Base-by-base conservation (phyloP, 1,140 invertebrate genomes). In the Cyphomyrmex costatus region DNA sequence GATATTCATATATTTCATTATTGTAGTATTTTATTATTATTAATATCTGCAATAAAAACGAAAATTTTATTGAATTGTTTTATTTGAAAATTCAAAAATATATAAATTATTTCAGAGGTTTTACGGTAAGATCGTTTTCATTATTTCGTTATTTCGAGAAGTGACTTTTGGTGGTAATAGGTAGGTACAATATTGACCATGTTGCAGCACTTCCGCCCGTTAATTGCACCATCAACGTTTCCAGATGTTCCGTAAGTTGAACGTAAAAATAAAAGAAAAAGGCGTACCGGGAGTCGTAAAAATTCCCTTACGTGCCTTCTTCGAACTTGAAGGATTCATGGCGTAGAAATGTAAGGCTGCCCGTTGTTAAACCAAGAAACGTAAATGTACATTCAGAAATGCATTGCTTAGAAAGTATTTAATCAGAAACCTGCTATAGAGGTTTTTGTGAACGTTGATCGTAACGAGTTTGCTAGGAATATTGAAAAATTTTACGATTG, bases 141-240 rank as follows among this genome's bases (percentile, higher is more conserved):
- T 82, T 73, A 46, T 60, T 73, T 74, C 14, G 19, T 83, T 73
- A 83, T 61, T 83, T 60, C 7, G 53, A 58, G 68, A 60, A 74
- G 27, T 12, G 66, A 83, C 53, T 82, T 82, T 24, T 74, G 14
- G 14, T 2, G 6, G 14, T 24, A 42, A n/a, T 21, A 63, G 33
- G 27, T 21, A 63, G 33, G 27, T 61, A 73, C 30, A 76, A 73
- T 74, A 80, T 85, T 73, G 51, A 65, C 79, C 73, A 16, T 77
- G 86, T 79, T 79, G 66, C 60, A 60, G 84, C 61, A 88, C 60
- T 89, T 89, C 56, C 56, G 84, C 51, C 42, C 76, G 83, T 88
- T 89, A 86, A 89, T 71, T 68, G 77, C 36, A 51, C 73, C 79
- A 86, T 88, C 71, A 89, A 66, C 33, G 86, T 66, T 87, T 76